These are phyloP conservation scores for Connochaetes taurinus DNA, from an alignment of 2,113 vertebrate species.

Conservation along the genomic window DNA sequence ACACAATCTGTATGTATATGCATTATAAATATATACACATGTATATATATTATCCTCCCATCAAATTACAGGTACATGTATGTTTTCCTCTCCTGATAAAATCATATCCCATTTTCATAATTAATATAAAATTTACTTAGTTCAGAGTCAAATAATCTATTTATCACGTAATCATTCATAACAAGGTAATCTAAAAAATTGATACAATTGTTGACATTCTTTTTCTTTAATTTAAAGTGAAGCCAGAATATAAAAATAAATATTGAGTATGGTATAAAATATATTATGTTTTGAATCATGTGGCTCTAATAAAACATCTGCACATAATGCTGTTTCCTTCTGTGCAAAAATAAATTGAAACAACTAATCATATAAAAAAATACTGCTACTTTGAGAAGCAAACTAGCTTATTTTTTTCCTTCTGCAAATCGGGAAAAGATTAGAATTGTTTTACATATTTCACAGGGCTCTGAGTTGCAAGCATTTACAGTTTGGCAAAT, in stretches of 20 bases:
- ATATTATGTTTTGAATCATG: not conserved
- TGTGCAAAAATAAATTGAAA: conserved; percentile 38
- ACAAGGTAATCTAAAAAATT: not conserved
- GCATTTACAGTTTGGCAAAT: conserved; percentile 14
- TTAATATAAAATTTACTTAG: not conserved
- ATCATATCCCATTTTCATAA: not conserved
- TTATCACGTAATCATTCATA: not conserved
- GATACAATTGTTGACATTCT: not conserved
- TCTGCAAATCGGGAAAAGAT: not conserved
- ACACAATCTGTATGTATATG: not conserved
- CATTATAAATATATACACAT: not conserved
- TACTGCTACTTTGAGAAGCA: not conserved
- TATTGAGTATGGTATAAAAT: conserved; percentile 6
- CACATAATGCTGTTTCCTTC: not conserved
- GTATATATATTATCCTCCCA: not conserved
- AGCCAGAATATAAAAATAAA: not conserved
- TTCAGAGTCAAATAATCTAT: not conserved
- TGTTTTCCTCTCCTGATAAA: not conserved
- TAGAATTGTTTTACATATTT: conserved; percentile 60
- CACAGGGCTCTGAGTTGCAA: not conserved
- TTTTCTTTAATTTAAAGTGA: not conserved
- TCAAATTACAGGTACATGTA: not conserved
- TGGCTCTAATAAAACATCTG: conserved; percentile 1
- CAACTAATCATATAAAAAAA: conserved; percentile 21
- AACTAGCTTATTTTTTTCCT: not conserved